Conservation (phyloP, 2,113 vertebrate genomes). For the Odocoileus virginianus region DNA sequence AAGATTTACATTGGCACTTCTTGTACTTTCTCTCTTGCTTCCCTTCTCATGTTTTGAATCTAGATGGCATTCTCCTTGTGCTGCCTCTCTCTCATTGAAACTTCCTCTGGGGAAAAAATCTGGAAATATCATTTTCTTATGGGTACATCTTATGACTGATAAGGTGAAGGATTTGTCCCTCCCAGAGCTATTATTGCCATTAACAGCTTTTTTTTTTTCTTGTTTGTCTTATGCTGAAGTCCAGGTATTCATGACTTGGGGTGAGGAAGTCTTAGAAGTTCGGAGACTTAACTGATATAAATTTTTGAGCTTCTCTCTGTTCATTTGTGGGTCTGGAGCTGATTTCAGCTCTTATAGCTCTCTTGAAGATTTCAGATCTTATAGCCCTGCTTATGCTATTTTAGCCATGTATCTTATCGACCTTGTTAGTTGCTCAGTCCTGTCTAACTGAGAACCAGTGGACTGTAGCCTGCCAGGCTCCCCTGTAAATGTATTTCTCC, state of each 20-base stretch:
- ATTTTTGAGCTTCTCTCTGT: neutral
- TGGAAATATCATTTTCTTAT: neutral
- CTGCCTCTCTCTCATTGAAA: neutral
- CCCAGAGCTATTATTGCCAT: neutral
- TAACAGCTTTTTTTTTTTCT: neutral
- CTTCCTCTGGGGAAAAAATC: neutral
- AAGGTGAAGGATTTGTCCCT: neutral
- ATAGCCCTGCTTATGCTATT: neutral
- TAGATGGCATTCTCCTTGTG: neutral
- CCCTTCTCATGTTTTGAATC: neutral
- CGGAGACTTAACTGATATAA: neutral
- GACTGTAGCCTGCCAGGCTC: neutral
- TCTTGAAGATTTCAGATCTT: accelerated
- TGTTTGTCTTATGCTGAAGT: neutral
- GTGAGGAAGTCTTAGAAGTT: neutral
- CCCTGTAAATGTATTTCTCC: neutral
- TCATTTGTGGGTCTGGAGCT: neutral
- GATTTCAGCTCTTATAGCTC: neutral
- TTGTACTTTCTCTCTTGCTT: neutral
- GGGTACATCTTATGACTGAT: neutral
- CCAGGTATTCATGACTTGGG: neutral
- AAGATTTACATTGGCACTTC: neutral
- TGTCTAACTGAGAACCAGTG: neutral
- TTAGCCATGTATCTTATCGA: neutral
- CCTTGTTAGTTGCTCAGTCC: neutral